phyloP scores from a whole-genome alignment of 1,140 invertebrate species.

The Drosophila baimaii region DNA sequence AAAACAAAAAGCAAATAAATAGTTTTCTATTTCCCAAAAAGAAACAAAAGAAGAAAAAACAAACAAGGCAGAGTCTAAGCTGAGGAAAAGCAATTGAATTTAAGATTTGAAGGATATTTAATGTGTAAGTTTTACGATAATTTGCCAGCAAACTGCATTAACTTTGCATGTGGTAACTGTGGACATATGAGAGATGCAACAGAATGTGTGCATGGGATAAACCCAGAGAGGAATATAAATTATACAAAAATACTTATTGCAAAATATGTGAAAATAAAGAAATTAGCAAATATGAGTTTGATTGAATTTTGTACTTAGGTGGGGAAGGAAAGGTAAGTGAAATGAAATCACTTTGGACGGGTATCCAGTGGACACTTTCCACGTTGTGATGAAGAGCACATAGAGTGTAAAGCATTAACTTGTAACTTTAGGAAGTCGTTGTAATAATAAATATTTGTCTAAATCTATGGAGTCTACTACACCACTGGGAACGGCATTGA shows the following conservation, averaged over 20 bases:
- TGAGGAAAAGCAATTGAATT: constrained; percentile 72
- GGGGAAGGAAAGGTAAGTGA: neutral
- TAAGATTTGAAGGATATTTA: constrained; percentile 75
- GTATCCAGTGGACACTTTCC: too few species aligned
- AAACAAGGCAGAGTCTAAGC: constrained; percentile 30
- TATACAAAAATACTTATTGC: constrained; percentile 67
- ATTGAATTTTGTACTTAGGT: neutral
- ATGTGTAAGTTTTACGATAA: constrained; percentile 74
- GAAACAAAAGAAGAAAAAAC: constrained; percentile 5
- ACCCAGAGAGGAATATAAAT: constrained; percentile 62
- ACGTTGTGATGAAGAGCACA: too few species aligned
- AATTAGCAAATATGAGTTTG: constrained; percentile 62
- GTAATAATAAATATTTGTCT: too few species aligned
- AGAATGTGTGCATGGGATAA: constrained; percentile 56
- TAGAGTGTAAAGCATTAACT: too few species aligned
- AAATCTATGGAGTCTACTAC: too few species aligned
- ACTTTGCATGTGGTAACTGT: constrained; percentile 46
- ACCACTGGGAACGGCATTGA: too few species aligned
- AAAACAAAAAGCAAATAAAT: constrained; percentile 63
- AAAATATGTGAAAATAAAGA: constrained; percentile 77
- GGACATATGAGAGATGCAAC: constrained; percentile 67
- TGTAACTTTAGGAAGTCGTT: too few species aligned
- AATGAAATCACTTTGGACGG: neutral
- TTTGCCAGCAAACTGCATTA: constrained; percentile 39
- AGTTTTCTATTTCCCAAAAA: constrained; percentile 74